Base-by-base conservation (phyloP, 2,888 invertebrate species). In the Mythimna vitellina region DNA sequence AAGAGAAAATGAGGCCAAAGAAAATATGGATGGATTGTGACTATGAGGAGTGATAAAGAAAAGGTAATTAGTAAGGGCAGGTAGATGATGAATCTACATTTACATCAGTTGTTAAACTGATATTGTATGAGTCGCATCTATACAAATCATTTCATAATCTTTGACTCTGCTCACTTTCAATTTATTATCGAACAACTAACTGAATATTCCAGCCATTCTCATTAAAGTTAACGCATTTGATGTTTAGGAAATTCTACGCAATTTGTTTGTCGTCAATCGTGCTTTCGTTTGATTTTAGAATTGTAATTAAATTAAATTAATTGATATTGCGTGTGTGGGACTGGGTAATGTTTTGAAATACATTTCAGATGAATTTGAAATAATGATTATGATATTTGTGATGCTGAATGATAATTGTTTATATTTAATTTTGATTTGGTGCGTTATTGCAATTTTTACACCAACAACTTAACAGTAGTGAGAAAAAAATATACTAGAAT, bases 161-260 rank as follows among this genome's bases (percentile, higher is more conserved):
- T 29, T 76, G 35, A 72, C 82, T 77, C 76, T 60, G 84, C 74
- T 86, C 87, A 72, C 80, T 89, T 89, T 86, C 87, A 89, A 92
- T 93, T 91, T 93, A 92, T 89, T 92, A 91, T 89, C 86, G 89
- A 89, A 88, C 85, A 67, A 76, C 67, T 83, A 76, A 73, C 73
- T 63, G 73, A 74, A 75, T 76, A 71, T 81, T 72, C 63, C 65
- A 67, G 60, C 60, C 71, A 73, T 78, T 76, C 68, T 69, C 70
- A 70, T 83, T 82, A 82, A 74, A 78, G 81, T 82, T 64, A 56
- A 73, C 69, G 73, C 54, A 74, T 22, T 76, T 51, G 73, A 76
- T 77, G 38, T 75, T 68, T 38, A 22, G 22, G 25, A 54, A 53
- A 65, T 61, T 71, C 10, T n/a, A 53, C 14, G 38, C 38, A 56